phyloP scores from a whole-genome alignment of 2,888 invertebrate species.

The Oscheius sp. region DNA sequence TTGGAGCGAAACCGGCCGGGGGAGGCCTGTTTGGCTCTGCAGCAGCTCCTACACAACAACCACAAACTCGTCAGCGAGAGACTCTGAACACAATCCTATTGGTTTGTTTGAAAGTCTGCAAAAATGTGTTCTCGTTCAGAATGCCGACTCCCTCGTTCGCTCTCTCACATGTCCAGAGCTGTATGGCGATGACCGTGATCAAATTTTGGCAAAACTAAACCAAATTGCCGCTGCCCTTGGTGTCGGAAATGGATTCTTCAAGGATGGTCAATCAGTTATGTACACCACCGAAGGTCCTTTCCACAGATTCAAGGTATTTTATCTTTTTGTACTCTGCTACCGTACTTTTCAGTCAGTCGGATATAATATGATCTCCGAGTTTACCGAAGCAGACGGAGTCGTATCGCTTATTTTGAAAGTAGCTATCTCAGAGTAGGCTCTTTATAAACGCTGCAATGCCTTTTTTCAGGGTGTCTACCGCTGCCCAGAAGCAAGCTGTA shows the following conservation, averaged over 20 bases:
- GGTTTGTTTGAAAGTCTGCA: slow-evolving; percentile 19
- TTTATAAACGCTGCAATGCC: background rate
- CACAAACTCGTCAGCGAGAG: slow-evolving; percentile 29
- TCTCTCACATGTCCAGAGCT: slow-evolving; percentile 77
- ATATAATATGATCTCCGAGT: slow-evolving; percentile 87
- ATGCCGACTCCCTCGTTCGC: slow-evolving; percentile 46
- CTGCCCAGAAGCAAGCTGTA: slow-evolving; percentile 79
- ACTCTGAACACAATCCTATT: slow-evolving; percentile 33
- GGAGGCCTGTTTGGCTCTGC: slow-evolving; percentile 38
- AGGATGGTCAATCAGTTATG: slow-evolving; percentile 49
- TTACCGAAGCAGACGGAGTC: slow-evolving; percentile 90
- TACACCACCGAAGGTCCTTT: slow-evolving; percentile 81
- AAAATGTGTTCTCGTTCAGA: slow-evolving; percentile 39
- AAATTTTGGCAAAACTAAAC: slow-evolving; percentile 92
- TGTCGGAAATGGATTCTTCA: slow-evolving; percentile 64
- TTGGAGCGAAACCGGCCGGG: slow-evolving; percentile 31
- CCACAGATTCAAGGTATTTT: slow-evolving; percentile 84
- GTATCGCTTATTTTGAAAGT: slow-evolving; percentile 88
- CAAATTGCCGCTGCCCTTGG: slow-evolving; percentile 75
- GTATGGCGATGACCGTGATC: slow-evolving; percentile 94
- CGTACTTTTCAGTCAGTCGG: slow-evolving; percentile 81
- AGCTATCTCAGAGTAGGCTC: slow-evolving; percentile 74
- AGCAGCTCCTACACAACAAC: slow-evolving; percentile 19
- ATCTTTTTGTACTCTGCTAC: background rate
- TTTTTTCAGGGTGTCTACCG: slow-evolving; percentile 23